Conservation (phyloP, 2,797 vertebrate species). For the Pogonophryne albipinna region DNA sequence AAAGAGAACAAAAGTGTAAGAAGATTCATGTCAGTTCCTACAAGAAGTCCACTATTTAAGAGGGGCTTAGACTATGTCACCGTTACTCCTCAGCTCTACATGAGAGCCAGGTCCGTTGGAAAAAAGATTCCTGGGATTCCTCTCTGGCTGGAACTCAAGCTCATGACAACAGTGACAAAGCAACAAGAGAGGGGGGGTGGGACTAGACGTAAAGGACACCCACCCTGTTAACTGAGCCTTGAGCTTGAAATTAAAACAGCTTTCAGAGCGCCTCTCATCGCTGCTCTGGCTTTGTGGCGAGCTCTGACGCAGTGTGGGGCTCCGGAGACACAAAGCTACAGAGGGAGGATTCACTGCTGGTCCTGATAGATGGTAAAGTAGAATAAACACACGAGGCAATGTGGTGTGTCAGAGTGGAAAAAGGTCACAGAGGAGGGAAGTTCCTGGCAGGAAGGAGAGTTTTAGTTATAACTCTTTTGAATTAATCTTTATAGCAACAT, state of each 20-base stretch:
- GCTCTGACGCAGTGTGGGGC: constrained; percentile 62
- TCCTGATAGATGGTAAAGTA: constrained; percentile 49
- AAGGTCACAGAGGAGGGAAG: constrained; percentile 54
- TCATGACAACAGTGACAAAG: constrained; percentile 85
- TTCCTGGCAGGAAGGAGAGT: constrained; percentile 20
- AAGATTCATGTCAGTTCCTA: too few relatives aligned
- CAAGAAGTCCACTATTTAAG: constrained; percentile 49
- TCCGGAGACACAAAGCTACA: constrained; percentile 58
- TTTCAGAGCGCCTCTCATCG: constrained; percentile 56
- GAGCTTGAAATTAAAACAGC: constrained; percentile 68
- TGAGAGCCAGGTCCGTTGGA: constrained; percentile 70
- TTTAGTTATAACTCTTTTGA: background rate
- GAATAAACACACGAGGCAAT: constrained; percentile 61
- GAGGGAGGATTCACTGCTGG: constrained; percentile 31
- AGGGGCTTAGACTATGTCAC: constrained; percentile 65
- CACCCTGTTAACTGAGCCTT: constrained; percentile 63
- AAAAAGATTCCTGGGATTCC: constrained; percentile 85
- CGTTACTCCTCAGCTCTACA: constrained; percentile 58
- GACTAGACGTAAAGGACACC: constrained; percentile 68
- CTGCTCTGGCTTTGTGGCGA: constrained; percentile 58
- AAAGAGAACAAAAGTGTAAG: too few relatives aligned
- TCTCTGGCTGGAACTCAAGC: constrained; percentile 59
- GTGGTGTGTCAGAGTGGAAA: constrained; percentile 54
- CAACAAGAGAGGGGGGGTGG: constrained; percentile 46
- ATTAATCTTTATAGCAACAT: constrained; percentile 12